Conservation (phyloP, 1,140 invertebrate species). For the Euschistus heros region DNA sequence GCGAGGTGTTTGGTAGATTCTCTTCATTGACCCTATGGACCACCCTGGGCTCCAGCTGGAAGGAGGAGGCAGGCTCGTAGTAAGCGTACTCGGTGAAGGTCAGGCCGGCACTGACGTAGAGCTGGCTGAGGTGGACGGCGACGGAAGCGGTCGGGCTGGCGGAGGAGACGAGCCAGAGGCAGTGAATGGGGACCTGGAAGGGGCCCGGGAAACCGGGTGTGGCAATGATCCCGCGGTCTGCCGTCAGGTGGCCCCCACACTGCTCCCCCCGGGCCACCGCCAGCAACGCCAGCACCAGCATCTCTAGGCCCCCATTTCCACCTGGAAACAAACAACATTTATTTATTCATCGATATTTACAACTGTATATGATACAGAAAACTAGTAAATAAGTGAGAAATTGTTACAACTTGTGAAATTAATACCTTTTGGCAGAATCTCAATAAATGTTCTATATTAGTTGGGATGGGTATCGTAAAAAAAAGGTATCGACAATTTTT, state of each 20-base stretch:
- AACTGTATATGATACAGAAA: too few relatives aligned
- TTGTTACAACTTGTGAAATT: too few relatives aligned
- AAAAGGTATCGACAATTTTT: too few relatives aligned
- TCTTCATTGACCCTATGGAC: slow-evolving; percentile 26
- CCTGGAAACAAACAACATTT: too few relatives aligned
- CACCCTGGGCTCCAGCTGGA: slow-evolving; percentile 21
- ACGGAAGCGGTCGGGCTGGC: slow-evolving; percentile 43
- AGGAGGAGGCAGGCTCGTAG: slow-evolving; percentile 49
- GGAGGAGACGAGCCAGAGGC: slow-evolving; percentile 71
- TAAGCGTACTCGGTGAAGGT: slow-evolving; percentile 73
- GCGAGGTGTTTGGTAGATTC: slow-evolving; percentile 55
- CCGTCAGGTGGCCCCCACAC: slow-evolving; percentile 52
- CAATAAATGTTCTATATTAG: too few relatives aligned
- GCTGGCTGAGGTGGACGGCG: slow-evolving; percentile 75
- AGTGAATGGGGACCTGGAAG: slow-evolving; percentile 68
- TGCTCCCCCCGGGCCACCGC: slow-evolving; percentile 18
- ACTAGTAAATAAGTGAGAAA: too few relatives aligned
- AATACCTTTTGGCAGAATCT: too few relatives aligned
- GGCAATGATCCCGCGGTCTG: slow-evolving; percentile 53
- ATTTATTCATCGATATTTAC: too few relatives aligned
- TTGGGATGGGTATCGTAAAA: too few relatives aligned
- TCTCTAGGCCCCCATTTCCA: background rate
- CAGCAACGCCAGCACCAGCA: slow-evolving; percentile 14
- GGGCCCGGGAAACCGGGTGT: slow-evolving; percentile 72
- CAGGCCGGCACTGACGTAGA: slow-evolving; percentile 69